phyloP scores from a whole-genome alignment of 1,140 invertebrate genomes.

The Eueides isabella region DNA sequence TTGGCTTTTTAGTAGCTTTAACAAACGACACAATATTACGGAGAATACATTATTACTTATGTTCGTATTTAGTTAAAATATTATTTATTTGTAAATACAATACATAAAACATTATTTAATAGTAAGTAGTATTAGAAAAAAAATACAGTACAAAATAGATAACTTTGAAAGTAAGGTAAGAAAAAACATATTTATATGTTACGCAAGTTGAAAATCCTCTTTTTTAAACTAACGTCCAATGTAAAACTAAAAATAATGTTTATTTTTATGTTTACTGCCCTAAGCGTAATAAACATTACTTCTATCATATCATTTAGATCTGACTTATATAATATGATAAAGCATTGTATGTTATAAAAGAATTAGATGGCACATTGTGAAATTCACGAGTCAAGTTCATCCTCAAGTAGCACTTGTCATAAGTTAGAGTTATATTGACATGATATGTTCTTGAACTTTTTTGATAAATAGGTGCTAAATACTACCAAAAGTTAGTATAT shows the following conservation, averaged over 20 bases:
- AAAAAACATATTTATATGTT: no score
- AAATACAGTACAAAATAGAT: no score
- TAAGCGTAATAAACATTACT: conserved; percentile 6
- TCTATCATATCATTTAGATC: not conserved
- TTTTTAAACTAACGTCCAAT: no score
- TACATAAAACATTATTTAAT: not conserved
- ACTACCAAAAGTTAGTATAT: not conserved
- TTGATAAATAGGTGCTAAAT: not conserved
- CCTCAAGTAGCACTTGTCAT: conserved; percentile 17
- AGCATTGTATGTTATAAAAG: conserved; percentile 8
- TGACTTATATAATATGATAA: not conserved
- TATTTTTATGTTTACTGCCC: not conserved
- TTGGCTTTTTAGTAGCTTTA: not conserved
- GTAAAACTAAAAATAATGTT: not conserved
- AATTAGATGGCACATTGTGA: conserved; percentile 25
- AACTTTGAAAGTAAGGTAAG: no score
- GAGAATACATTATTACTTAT: not conserved
- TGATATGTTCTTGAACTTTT: conserved; percentile 13
- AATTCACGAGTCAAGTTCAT: conserved; percentile 22
- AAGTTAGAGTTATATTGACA: not conserved
- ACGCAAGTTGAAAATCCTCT: no score
- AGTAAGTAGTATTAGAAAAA: no score
- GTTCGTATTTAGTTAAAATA: not conserved
- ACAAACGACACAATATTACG: not conserved
- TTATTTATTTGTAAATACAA: not conserved